Evolutionary conservation across 2,797 vertebrate genomes (phyloP), one percentile per base, ranked within the genome.

Genomic region (Tokudaia tokunoshimensis): DNA sequence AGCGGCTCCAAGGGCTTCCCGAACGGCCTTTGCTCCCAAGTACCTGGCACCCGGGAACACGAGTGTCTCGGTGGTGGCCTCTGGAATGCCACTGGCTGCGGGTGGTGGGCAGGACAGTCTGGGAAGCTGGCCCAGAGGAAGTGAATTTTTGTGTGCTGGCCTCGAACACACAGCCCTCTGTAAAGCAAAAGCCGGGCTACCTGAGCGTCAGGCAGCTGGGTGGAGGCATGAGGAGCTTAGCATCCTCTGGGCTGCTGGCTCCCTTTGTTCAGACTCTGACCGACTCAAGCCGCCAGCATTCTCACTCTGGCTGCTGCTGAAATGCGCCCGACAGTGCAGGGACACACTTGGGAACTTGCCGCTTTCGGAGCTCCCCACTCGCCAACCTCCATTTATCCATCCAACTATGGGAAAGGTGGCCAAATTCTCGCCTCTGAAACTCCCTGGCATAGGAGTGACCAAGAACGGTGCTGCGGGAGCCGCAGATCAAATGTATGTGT

Each of bases 221-320:
- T 81, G 87, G 92, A 76, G 84, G 84, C 50, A 20, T 57, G 0
- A 59, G 78, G 87, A 41, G 52, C n/a, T 3, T n/a, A 19, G 76
- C 83, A 92, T 96, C 91, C 41, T 95, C 50, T 70, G 0, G 65
- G 85, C 75, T 11, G 17, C 55, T 7, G 5, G 9, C 29, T 93
- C 93, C 57, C 94, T 98, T 98, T 98, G 98, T 98, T 97, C 85
- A 29, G 0, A 26, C 44, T 88, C 44, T 0, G 10, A 47, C n/a
- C 0, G 4, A 52, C 74, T 76, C 14, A 13, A 24, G 55, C 65
- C 12, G 55, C 82, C 22, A 0, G 72, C 12, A 3, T 78, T 20
- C 9, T 65, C 67, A 22, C 8, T 70, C 63, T 52, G 0, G 26
- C 78, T 65, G 31, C 74, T 61, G 79, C 90, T 50, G 29, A 12